phyloP scores from a whole-genome alignment of 2,888 invertebrate species.

The Drosophila multiciliata region DNA sequence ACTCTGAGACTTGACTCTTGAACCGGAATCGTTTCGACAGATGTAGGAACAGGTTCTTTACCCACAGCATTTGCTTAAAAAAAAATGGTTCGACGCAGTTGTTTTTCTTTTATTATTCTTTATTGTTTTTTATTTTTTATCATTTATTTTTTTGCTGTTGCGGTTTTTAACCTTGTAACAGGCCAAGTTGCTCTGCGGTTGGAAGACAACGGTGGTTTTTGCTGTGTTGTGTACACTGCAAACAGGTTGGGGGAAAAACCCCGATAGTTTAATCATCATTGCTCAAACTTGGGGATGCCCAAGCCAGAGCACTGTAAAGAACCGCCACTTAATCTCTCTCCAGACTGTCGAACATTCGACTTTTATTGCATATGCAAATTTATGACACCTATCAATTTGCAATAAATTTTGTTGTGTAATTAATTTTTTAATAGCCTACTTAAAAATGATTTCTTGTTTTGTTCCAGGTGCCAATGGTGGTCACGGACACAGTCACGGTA shows the following conservation, averaged over 20 bases:
- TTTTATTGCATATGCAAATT: not conserved
- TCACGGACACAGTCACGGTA: constrained; percentile 68
- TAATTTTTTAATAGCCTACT: not conserved
- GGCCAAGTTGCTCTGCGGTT: constrained; percentile 46
- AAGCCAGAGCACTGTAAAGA: constrained; percentile 14
- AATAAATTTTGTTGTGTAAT: not conserved
- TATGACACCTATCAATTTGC: not conserved
- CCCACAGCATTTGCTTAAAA: constrained; percentile 9
- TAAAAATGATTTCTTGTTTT: constrained; percentile 4
- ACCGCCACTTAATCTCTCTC: constrained; percentile 6
- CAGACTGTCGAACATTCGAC: not conserved
- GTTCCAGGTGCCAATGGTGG: constrained; percentile 62
- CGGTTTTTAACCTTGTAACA: constrained; percentile 66
- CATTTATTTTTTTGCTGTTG: constrained; percentile 24
- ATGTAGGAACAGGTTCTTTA: constrained; percentile 68
- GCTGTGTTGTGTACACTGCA: constrained; percentile 6
- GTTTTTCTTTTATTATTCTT: constrained; percentile 2
- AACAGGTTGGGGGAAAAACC: constrained; percentile 32
- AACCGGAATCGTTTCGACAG: constrained; percentile 66
- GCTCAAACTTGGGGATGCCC: constrained; percentile 27
- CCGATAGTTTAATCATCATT: constrained; percentile 25
- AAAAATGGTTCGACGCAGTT: constrained; percentile 12
- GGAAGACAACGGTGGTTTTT: constrained; percentile 17
- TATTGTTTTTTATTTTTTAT: not conserved
- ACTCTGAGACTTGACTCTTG: constrained; percentile 36